phyloP scores from a whole-genome alignment of 2,797 vertebrate genomes.

The Prionace glauca region DNA sequence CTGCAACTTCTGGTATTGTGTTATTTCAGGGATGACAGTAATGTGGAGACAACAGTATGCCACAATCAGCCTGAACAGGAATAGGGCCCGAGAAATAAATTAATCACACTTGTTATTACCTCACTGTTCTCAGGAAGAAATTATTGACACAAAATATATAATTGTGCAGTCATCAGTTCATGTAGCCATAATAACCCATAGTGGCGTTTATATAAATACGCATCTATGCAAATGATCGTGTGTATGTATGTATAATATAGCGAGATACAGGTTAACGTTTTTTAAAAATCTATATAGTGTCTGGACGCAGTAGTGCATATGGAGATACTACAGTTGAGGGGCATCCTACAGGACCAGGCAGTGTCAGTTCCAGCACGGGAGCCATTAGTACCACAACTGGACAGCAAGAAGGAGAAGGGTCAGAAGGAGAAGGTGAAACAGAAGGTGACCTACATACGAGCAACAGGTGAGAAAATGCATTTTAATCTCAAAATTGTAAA shows the following conservation, averaged over 20 bases:
- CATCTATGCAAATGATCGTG: neutral
- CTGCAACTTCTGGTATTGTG: neutral
- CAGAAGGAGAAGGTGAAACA: slow-evolving; percentile 84
- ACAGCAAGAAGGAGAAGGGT: slow-evolving; percentile 95
- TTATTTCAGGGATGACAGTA: neutral
- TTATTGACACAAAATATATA: neutral
- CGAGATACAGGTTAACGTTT: neutral
- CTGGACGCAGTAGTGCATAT: slow-evolving; percentile 92
- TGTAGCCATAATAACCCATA: neutral
- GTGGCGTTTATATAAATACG: neutral
- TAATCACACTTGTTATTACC: neutral
- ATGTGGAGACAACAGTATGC: neutral
- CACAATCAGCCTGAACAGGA: neutral
- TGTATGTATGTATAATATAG: neutral
- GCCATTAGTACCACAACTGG: slow-evolving; percentile 94
- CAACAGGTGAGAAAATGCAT: slow-evolving; percentile 69
- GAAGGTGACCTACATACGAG: slow-evolving; percentile 91
- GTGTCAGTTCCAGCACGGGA: slow-evolving; percentile 92
- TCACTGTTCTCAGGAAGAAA: neutral
- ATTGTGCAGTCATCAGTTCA: neutral
- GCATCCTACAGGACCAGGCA: slow-evolving; percentile 85
- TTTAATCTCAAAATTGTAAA: neutral
- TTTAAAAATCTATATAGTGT: slow-evolving; percentile 61
- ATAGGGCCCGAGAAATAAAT: neutral
- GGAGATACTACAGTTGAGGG: slow-evolving; percentile 87